Base-by-base conservation (phyloP, 2,888 invertebrate species). In the Dicycla oo region DNA sequence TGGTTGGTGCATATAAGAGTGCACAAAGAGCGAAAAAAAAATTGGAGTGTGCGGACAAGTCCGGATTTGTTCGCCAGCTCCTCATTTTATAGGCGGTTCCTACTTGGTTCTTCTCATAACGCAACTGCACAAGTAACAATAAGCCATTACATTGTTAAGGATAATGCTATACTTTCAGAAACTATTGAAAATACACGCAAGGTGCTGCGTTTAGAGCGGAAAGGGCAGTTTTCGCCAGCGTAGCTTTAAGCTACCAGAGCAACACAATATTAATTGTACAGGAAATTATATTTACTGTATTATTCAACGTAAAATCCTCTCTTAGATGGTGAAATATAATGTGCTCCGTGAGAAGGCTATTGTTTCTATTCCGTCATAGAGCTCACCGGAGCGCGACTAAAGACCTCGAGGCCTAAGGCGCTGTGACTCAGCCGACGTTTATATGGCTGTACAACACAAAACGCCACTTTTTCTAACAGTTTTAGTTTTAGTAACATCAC, bases 301-400 rank as follows among this genome's bases (percentile, higher is more conserved):
- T 78, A 81, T 80, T 79, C 71, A 82, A 83, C 73, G 69, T 77
- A 54, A 63, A 81, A 67, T 73, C 70, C 64, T 80, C 67, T 57
- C 73, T 71, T 75, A 86, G 85, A 88, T 91, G 86, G 86, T 87
- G 91, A 90, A 93, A 91, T 90, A 91, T 82, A 89, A 84, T 85
- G 83, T 81, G 83, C 87, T 87, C 87, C 89, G 91, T 92, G 91
- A 92, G 93, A 91, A 91, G 90, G 88, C 89, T 88, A 91, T 94
- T 93, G 93, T 94, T 91, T 90, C 85, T 88, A 87, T 90, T 90
- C 91, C 91, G 91, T 89, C 91, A 87, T 87, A 86, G 88, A 80
- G 88, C 73, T 89, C 93, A 92, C 78, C 90, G 89, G 92, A 93
- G 92, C 94, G 92, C 82, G 87, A 92, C 93, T 80, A 78, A 88